These are phyloP conservation scores for Oscheius sp. DNA, from an alignment of 2,888 invertebrate species.

Conservation along the genomic window DNA sequence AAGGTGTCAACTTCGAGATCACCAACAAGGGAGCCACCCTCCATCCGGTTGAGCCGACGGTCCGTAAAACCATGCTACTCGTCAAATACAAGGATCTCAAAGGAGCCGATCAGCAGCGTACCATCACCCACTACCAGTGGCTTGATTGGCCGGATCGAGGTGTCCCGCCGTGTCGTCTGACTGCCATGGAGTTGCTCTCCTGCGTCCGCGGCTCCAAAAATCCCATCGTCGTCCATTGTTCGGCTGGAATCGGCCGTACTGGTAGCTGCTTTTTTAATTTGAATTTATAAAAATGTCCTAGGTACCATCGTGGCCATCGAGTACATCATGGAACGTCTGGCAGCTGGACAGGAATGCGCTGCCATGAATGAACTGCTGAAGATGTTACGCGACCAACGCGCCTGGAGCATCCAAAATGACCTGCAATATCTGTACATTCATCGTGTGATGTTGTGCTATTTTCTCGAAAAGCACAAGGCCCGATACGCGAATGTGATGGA, in stretches of 20 bases:
- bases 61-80: slow-evolving; percentile 26
- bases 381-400: slow-evolving; percentile 53
- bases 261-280: slow-evolving; percentile 9
- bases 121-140: slow-evolving; percentile 13
- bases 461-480: slow-evolving; percentile 56
- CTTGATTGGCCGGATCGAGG: slow-evolving; percentile 62
- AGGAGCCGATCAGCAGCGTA: neutral
- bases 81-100: slow-evolving; percentile 35
- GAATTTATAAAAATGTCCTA: slow-evolving; percentile 22
- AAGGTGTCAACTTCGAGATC: neutral
- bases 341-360: slow-evolving; percentile 44
- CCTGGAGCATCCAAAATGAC: slow-evolving; percentile 62
- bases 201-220: slow-evolving; percentile 52
- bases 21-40: slow-evolving; percentile 9
- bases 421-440: slow-evolving; percentile 64
- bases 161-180: slow-evolving; percentile 48
- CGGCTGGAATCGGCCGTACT: slow-evolving; percentile 61
- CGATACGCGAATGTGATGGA: slow-evolving; percentile 26
- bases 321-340: slow-evolving; percentile 50
- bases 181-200: slow-evolving; percentile 51
- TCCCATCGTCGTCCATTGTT: slow-evolving; percentile 62
- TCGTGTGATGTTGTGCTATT: slow-evolving; percentile 61
- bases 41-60: slow-evolving; percentile 36
- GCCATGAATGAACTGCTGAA: slow-evolving; percentile 58
- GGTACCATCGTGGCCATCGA: slow-evolving; percentile 62